A percentile compares a stretch with the other conserved stretches of the same genome.
phyloP scores from a whole-genome alignment of 2,113 vertebrate genomes.

The Otocyon megalotis region DNA sequence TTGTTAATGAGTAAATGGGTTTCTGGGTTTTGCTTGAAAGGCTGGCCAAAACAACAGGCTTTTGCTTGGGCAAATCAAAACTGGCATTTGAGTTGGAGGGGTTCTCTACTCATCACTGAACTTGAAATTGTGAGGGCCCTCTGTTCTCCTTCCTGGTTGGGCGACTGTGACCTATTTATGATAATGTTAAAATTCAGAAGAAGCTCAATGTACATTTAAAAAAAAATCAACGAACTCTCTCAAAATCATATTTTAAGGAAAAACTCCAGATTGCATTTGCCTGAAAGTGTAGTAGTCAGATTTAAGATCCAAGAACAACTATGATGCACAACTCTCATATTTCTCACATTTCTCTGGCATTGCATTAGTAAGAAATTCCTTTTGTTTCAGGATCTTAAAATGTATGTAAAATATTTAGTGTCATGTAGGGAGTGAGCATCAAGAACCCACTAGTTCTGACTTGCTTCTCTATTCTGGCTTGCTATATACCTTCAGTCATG shows the following conservation, averaged over 20 bases:
- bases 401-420: neutral
- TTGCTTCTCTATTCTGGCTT: conserved; percentile 8
- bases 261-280: neutral
- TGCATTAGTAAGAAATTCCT: conserved; percentile 2
- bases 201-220: neutral
- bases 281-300: neutral
- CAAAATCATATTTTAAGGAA: conserved; percentile 24
- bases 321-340: neutral
- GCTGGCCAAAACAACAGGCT: conserved; percentile 31
- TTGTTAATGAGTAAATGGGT: conserved; percentile 44
- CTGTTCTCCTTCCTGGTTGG: neutral
- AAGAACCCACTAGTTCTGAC: conserved; percentile 11
- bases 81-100: neutral
- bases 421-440: neutral
- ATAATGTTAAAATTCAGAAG: neutral
- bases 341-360: neutral
- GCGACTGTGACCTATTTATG: neutral
- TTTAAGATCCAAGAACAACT: conserved; percentile 24
- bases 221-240: conserved; percentile 10
- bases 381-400: conserved; percentile 14
- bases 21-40: conserved; percentile 66
- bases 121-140: neutral
- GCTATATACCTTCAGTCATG: neutral
- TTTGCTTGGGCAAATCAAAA: conserved; percentile 53
- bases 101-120: neutral